phyloP scores from a whole-genome alignment of 1,140 invertebrate genomes.

The Euwallacea fornicatus region DNA sequence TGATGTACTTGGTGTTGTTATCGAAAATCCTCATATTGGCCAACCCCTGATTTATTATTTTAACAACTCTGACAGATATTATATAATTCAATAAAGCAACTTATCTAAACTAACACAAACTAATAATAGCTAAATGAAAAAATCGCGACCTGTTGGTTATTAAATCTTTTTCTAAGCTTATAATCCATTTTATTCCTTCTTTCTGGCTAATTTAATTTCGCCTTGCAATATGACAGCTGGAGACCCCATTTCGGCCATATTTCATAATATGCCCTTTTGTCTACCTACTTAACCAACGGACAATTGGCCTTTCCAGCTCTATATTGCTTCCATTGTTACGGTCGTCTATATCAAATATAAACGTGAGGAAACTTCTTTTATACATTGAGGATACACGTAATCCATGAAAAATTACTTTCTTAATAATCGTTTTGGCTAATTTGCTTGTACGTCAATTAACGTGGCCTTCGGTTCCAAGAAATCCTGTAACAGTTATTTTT shows the following conservation, averaged over 20 bases:
- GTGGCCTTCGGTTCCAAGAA: neutral
- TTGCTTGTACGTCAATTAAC: neutral
- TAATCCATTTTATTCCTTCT: slow-evolving; percentile 4
- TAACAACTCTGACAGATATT: too few relatives aligned
- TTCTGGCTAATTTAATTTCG: slow-evolving; percentile 29
- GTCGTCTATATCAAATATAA: slow-evolving; percentile 46
- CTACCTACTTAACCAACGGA: slow-evolving; percentile 44
- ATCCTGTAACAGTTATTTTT: slow-evolving; percentile 16
- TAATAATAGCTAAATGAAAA: too few relatives aligned
- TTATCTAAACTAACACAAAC: too few relatives aligned
- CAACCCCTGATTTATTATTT: too few relatives aligned
- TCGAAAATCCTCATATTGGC: too few relatives aligned
- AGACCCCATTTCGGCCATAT: slow-evolving; percentile 32
- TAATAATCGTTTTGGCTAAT: neutral
- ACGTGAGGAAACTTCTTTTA: slow-evolving; percentile 47
- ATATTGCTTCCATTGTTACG: slow-evolving; percentile 50
- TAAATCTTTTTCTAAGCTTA: too few relatives aligned
- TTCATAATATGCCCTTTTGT: slow-evolving; percentile 43
- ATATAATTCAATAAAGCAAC: too few relatives aligned
- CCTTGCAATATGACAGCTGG: slow-evolving; percentile 30
- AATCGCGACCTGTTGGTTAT: too few relatives aligned
- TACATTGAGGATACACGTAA: slow-evolving; percentile 2
- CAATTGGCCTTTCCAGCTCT: slow-evolving; percentile 44
- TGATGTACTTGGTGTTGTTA: too few relatives aligned
- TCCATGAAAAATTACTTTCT: neutral